These are phyloP conservation scores for Cichladusa arquata DNA, from an alignment of 2,113 vertebrate species.

Conservation along the genomic window DNA sequence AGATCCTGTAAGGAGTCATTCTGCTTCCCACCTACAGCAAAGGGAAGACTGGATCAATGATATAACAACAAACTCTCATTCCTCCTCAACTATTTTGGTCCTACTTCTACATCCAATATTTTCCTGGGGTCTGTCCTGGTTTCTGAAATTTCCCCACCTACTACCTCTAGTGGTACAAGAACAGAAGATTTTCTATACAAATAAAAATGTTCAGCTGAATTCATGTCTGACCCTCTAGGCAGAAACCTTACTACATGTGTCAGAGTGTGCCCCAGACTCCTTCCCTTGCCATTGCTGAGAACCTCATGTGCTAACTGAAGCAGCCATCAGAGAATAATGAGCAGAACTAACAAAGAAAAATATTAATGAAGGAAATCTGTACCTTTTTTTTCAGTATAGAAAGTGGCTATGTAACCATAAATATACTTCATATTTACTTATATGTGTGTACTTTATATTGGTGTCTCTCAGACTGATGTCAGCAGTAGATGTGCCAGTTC, in stretches of 20 bases:
- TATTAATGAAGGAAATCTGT: neutral
- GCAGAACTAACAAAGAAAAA: neutral
- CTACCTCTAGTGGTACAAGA: neutral
- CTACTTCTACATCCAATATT: neutral
- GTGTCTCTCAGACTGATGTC: neutral
- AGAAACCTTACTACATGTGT: accelerated
- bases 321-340: neutral
- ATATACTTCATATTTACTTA: neutral
- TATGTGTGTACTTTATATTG: neutral
- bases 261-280: neutral
- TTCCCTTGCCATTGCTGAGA: neutral
- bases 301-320: neutral
- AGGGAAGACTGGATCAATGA: neutral
- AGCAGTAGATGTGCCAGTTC: neutral
- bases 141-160: neutral
- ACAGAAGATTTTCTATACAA: neutral
- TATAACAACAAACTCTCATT: neutral
- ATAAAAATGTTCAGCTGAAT: neutral
- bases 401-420: neutral
- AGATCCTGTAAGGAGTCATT: neutral
- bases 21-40: neutral
- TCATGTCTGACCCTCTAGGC: neutral
- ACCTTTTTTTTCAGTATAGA: neutral
- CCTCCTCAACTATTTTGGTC: neutral
- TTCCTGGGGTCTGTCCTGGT: neutral